Conservation (phyloP, 2,888 invertebrate genomes). For the Tipula unca region DNA sequence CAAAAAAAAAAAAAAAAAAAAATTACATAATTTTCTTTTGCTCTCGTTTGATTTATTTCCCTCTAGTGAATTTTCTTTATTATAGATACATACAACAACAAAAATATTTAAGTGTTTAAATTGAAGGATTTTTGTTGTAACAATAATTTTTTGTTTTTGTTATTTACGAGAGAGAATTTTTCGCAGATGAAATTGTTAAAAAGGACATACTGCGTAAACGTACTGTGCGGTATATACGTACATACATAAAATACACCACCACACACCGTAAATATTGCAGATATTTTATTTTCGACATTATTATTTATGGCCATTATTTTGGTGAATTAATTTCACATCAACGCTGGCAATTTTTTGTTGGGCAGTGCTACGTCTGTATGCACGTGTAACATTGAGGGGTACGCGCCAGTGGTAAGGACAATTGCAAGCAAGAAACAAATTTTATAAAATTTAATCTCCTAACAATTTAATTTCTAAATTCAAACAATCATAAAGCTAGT, state of each 20-base stretch:
- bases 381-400: background rate
- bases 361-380: background rate
- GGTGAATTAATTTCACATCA: background rate
- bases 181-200: background rate
- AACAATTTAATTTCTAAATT: too few species aligned
- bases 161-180: background rate
- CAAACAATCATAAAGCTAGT: too few species aligned
- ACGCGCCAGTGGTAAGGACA: too few species aligned
- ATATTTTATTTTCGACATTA: background rate
- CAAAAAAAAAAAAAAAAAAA: too few species aligned
- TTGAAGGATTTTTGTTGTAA: background rate
- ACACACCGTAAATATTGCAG: background rate
- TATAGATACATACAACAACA: background rate
- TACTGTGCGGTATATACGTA: background rate
- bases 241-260: background rate
- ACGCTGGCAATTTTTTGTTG: background rate
- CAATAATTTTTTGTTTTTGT: background rate
- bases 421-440: too few species aligned
- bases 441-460: too few species aligned
- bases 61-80: background rate
- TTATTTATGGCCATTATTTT: background rate
- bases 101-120: slow-evolving; percentile 2
- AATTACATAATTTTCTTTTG: background rate
- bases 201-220: slow-evolving; percentile 4
- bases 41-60: background rate